A percentile compares a stretch with the other conserved stretches of the same genome.
phyloP scores from a whole-genome alignment of 2,113 vertebrate genomes.

The Ptilonorhynchus violaceus region DNA sequence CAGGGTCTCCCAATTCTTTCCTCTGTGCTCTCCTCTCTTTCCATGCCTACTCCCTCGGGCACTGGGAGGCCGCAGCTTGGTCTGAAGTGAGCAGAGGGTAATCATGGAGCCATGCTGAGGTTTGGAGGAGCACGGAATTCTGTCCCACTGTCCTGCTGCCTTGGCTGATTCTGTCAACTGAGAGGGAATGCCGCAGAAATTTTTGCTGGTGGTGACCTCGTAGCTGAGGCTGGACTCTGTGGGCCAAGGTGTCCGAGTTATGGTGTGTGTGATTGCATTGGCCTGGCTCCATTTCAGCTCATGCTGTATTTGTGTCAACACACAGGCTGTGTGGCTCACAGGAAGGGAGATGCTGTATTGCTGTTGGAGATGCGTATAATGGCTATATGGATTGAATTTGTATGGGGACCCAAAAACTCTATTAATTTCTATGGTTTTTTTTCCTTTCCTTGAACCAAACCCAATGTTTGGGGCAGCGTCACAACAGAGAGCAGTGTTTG shows the following conservation, averaged over 20 bases:
- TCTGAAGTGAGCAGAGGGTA: background rate
- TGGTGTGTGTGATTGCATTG: rapidly evolving
- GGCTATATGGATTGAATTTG: background rate
- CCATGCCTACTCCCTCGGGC: background rate
- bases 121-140: background rate
- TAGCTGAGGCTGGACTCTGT: background rate
- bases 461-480: background rate
- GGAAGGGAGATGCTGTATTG: background rate
- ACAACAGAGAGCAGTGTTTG: background rate
- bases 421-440: background rate
- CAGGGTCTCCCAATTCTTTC: background rate
- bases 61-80: background rate
- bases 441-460: background rate
- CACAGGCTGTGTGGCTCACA: background rate
- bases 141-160: background rate
- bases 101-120: rapidly evolving
- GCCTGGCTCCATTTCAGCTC: background rate
- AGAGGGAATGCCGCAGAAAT: background rate
- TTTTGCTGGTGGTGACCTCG: rapidly evolving
- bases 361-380: background rate
- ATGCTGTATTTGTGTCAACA: background rate
- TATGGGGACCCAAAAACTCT: background rate
- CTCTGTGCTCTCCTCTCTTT: background rate
- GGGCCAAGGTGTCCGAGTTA: background rate
- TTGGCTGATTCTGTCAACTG: background rate